Evolutionary conservation across 2,113 vertebrate genomes (phyloP).

Genomic region (Cyprinodon tularosa): DNA sequence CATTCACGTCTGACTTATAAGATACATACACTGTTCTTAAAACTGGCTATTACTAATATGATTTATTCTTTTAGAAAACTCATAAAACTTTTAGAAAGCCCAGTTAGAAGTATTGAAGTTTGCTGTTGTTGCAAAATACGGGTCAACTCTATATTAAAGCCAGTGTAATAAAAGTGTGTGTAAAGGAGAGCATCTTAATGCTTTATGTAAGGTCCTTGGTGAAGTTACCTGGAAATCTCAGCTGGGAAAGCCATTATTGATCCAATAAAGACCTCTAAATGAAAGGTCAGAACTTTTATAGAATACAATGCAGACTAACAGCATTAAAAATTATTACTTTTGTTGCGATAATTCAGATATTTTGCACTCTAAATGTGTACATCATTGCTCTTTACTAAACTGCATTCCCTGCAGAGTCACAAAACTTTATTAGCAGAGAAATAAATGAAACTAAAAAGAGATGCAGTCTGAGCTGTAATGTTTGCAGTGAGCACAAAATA

Average conservation of each 20-base stretch:
- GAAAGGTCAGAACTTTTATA: conserved; percentile 73
- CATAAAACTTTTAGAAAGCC: neutral
- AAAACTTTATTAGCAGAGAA: conserved; percentile 64
- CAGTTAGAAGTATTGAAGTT: neutral
- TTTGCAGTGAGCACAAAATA: conserved; percentile 34
- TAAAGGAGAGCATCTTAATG: neutral
- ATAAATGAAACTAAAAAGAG: conserved; percentile 41
- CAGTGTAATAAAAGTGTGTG: neutral
- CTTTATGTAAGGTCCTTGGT: conserved; percentile 1
- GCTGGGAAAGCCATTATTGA: conserved; percentile 38
- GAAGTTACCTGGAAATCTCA: conserved; percentile 28
- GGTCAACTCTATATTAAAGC: neutral
- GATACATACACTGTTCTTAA: neutral
- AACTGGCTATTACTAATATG: neutral
- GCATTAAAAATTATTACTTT: conserved; percentile 61
- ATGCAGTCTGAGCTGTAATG: conserved; percentile 30
- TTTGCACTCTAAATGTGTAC: conserved; percentile 61
- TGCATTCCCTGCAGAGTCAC: conserved; percentile 67
- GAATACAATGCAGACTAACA: conserved; percentile 74
- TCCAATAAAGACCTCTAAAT: conserved; percentile 63
- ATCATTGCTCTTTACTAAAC: conserved; percentile 72
- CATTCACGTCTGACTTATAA: neutral
- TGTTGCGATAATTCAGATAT: conserved; percentile 78
- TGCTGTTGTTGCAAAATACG: neutral
- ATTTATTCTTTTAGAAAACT: neutral